phyloP scores from a whole-genome alignment of 2,888 invertebrate genomes.

The Erebia epiphron region DNA sequence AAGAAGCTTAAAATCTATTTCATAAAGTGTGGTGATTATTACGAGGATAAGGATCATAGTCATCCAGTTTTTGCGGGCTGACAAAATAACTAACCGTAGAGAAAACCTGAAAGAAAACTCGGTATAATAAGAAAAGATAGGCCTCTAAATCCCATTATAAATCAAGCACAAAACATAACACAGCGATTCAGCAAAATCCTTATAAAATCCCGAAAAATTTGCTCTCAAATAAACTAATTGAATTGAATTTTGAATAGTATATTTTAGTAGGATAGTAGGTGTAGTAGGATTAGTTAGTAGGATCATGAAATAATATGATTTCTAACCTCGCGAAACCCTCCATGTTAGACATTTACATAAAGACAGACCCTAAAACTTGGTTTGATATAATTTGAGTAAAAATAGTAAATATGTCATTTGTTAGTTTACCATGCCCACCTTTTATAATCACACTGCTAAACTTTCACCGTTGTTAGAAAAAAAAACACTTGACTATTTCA shows the following conservation, averaged over 20 bases:
- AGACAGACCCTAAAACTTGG: too few relatives aligned
- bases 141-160: not conserved
- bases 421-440: not conserved
- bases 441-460: not conserved
- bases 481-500: not conserved
- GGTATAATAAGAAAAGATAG: not conserved
- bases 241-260: not conserved
- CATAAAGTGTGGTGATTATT: too few relatives aligned
- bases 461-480: not conserved
- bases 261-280: not conserved
- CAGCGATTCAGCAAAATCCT: not conserved
- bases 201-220: not conserved
- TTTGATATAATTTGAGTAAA: not conserved
- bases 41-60: not conserved
- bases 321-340: too few relatives aligned
- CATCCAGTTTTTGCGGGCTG: not conserved
- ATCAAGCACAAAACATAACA: constrained; percentile 4
- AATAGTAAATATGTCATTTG: not conserved
- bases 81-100: not conserved
- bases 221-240: not conserved
- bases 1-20: too few relatives aligned
- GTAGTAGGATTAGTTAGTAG: too few relatives aligned
- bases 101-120: constrained; percentile 1
- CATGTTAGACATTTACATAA: too few relatives aligned
- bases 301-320: too few relatives aligned